These are phyloP conservation scores for Hemiscyllium ocellatum DNA, from an alignment of 2,113 vertebrate genomes.

Conservation along the genomic window DNA sequence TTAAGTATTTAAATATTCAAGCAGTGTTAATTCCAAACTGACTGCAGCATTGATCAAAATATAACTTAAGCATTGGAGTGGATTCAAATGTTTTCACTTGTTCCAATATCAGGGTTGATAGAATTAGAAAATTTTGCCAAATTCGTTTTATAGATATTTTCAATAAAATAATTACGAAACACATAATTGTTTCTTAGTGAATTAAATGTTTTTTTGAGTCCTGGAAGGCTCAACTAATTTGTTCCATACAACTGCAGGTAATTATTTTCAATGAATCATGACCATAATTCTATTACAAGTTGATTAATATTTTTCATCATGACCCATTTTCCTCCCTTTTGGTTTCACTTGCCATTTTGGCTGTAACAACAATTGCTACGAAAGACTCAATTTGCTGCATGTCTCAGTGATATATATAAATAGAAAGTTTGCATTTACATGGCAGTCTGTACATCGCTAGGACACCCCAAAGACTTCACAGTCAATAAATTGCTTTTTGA, in stretches of 20 bases:
- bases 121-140: not conserved
- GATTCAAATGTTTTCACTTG: not conserved
- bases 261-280: slow-evolving; percentile 29
- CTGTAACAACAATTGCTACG: not conserved
- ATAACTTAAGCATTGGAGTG: not conserved
- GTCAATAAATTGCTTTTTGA: not conserved
- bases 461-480: not conserved
- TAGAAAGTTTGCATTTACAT: not conserved
- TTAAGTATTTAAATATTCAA: not conserved
- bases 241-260: slow-evolving; percentile 11
- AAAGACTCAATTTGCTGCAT: not conserved
- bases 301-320: not conserved
- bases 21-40: not conserved
- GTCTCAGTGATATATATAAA: not conserved
- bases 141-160: slow-evolving; percentile 10
- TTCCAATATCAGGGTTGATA: not conserved
- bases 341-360: not conserved
- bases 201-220: not conserved
- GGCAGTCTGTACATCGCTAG: not conserved
- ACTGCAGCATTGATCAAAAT: not conserved
- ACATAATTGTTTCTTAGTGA: not conserved
- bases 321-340: not conserved
- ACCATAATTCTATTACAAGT: slow-evolving; percentile 15
- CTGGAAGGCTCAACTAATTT: slow-evolving; percentile 14
- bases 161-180: not conserved